A percentile compares a stretch with the other conserved stretches of the same genome.
Conservation (phyloP, 2,888 invertebrate species). For the Brenthis hecate region DNA sequence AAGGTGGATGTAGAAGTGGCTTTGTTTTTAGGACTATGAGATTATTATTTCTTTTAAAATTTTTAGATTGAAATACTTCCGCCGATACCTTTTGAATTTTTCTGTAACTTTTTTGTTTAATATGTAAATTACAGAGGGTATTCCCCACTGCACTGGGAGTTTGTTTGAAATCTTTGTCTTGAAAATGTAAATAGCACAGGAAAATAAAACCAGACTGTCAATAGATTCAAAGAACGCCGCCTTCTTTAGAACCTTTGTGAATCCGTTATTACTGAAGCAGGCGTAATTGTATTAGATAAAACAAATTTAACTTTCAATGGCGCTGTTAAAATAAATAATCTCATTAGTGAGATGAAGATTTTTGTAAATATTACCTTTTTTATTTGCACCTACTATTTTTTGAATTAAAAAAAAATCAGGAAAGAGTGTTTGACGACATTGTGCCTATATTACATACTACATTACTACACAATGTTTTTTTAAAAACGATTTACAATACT, state of each 20-base stretch:
- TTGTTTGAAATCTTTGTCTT: slow-evolving; percentile 11
- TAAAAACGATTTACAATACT: too few relatives aligned
- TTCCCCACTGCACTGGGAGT: slow-evolving; percentile 14
- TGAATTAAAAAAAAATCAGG: too few relatives aligned
- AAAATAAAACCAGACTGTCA: slow-evolving; percentile 21
- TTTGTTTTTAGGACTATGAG: too few relatives aligned
- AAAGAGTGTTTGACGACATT: too few relatives aligned
- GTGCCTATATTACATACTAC: too few relatives aligned
- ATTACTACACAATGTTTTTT: too few relatives aligned
- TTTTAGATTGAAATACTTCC: too few relatives aligned
- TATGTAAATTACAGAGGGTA: slow-evolving; percentile 26
- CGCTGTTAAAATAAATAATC: slow-evolving; percentile 10
- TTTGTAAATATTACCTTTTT: background rate
- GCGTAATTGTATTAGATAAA: slow-evolving; percentile 31
- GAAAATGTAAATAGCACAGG: slow-evolving; percentile 15
- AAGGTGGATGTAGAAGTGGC: too few relatives aligned
- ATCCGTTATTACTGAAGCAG: slow-evolving; percentile 19
- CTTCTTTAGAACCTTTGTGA: slow-evolving; percentile 27
- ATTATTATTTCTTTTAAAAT: too few relatives aligned
- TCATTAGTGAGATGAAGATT: slow-evolving; percentile 4
- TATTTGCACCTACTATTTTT: background rate
- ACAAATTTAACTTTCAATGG: slow-evolving; percentile 21
- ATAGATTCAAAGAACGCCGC: slow-evolving; percentile 24
- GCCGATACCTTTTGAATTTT: background rate
- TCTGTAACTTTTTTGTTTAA: background rate